Conservation (phyloP, 2,888 invertebrate species). For the Drosophila paranaensis region DNA sequence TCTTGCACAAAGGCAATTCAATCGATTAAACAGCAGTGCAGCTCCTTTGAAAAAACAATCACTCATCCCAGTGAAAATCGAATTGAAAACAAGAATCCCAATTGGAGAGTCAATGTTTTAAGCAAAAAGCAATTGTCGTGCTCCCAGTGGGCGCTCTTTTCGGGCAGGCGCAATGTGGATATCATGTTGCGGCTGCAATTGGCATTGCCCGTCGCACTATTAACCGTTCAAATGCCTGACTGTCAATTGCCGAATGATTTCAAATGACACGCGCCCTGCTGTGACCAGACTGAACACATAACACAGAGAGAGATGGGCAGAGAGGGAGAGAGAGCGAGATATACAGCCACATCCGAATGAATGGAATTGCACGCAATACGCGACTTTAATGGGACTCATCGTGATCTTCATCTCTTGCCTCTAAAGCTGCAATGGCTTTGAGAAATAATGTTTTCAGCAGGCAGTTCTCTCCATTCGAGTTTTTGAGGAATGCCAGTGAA, state of each 20-base stretch:
- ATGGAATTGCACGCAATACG: constrained; percentile 65
- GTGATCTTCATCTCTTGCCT: constrained; percentile 20
- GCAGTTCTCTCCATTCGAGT: too few relatives aligned
- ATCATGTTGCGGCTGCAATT: constrained; percentile 34
- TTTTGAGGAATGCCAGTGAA: too few relatives aligned
- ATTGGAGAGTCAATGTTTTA: constrained; percentile 58
- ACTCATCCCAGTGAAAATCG: constrained; percentile 16
- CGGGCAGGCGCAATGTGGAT: constrained; percentile 1
- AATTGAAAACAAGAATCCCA: constrained; percentile 61
- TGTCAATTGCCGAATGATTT: constrained; percentile 74
- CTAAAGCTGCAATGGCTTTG: not conserved
- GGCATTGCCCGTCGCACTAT: constrained; percentile 48
- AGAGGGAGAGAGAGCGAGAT: not conserved
- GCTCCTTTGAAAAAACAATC: constrained; percentile 33
- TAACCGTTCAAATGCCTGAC: constrained; percentile 56
- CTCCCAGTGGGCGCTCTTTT: constrained; percentile 2
- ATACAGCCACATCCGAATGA: constrained; percentile 52
- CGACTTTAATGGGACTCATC: constrained; percentile 57
- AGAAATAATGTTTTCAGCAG: not conserved
- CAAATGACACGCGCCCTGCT: constrained; percentile 57
- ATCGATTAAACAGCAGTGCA: constrained; percentile 4
- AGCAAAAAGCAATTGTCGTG: constrained; percentile 40
- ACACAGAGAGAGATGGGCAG: not conserved
- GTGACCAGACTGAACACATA: constrained; percentile 8
- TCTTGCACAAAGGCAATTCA: constrained; percentile 2